Evolutionary conservation across 2,113 vertebrate genomes (phyloP), one percentile per base, ranked within the genome.

Genomic region (Bothrops jararaca): DNA sequence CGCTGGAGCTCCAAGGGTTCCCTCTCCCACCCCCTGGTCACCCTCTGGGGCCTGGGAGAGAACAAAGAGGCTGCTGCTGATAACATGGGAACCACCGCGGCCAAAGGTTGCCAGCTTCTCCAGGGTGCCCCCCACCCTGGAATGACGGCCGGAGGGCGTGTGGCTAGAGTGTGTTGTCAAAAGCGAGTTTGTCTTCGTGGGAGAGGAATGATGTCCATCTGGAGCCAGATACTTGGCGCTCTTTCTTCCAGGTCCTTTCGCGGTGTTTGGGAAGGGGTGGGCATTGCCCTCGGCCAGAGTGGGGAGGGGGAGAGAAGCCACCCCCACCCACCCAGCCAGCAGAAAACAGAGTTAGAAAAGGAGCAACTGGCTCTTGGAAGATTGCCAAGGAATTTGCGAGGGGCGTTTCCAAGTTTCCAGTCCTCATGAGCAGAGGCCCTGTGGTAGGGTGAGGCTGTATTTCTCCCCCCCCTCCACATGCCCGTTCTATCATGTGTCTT

Each of bases 31-130:
- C 42, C 56, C 34, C 50, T 15, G 56, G 58, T n/a, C 85, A 88
- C 89, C 86, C 24, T 50, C 53, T 58, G 52, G 15, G 53, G 20
- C 29, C n/a, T n/a, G n/a, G 2, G 9, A 39, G 54, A 52, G 60
- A 85, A 92, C 91, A 92, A 89, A 58, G 86, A n/a, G 20, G 22
- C 12, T 3, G 50, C 86, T 91, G 60, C n/a, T 93, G 50, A 29
- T n/a, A 15, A 20, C 2, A 1, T 3, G 24, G 22, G 60, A 56
- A 56, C 34, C 85, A 4, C 15, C 0, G 48, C n/a, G 15, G 48
- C 74, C 57, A 24, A 29, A 52, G n/a, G 45, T 80, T 80, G 74
- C 50, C 48, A 18, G 6, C 15, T 52, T 42, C 13, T 7, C 0
- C 6, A 3, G 13, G 13, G 64, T 9, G 10, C 57, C n/a, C 6